These are phyloP conservation scores for Serinus canaria DNA, from an alignment of 2,113 vertebrate genomes.

Conservation along the genomic window DNA sequence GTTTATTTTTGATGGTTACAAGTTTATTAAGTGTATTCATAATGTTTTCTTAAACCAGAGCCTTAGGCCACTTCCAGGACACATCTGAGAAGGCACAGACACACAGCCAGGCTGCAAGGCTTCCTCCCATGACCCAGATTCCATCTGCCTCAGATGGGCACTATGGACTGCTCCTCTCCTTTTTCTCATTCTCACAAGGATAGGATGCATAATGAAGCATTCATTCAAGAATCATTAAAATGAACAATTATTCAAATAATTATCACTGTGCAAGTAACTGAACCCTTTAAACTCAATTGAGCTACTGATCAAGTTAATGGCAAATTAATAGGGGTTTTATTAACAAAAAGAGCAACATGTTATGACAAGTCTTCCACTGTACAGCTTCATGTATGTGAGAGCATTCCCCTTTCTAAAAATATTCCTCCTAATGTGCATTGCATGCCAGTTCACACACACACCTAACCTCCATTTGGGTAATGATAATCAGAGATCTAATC, in stretches of 20 bases:
- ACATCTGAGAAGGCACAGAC: neutral
- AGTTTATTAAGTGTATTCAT: neutral
- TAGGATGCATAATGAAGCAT: neutral
- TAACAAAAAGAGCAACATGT: neutral
- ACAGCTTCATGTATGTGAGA: neutral
- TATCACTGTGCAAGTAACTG: neutral
- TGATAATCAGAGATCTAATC: neutral
- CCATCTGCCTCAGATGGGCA: neutral
- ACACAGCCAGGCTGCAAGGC: accelerated
- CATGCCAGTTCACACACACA: neutral
- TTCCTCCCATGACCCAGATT: accelerated
- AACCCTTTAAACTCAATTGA: neutral
- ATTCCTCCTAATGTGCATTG: neutral
- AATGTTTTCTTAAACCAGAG: neutral
- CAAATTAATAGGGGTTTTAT: neutral
- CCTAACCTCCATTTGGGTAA: neutral
- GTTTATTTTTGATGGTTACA: neutral
- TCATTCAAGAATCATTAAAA: neutral
- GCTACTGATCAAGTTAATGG: neutral
- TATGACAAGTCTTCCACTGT: neutral
- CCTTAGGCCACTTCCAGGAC: neutral
- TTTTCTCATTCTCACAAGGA: neutral
- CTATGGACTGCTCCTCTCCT: neutral
- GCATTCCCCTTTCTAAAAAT: neutral
- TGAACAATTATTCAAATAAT: neutral